Evolutionary conservation across 53 echinoderm and acorn worm species (phyloP), one percentile per base, ranked within the genome.

Genomic region (Crossaster papposus): DNA sequence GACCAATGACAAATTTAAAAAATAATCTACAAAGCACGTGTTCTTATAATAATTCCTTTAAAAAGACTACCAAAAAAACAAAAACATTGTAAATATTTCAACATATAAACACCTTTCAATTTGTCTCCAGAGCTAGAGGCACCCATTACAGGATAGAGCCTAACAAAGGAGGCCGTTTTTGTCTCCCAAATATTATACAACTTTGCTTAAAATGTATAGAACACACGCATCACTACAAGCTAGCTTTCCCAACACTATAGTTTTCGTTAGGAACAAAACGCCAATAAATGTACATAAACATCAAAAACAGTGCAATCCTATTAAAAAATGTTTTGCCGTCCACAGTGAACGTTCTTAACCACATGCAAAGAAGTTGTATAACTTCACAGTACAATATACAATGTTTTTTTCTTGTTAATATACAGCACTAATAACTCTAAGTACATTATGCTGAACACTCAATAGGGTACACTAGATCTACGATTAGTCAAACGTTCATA

Each of bases 41-140:
- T 72, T 83, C 20, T 51, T 14, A 22, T 30, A 52, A 9, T 54
- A 52, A 51, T 24, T 58, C 22, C 17, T 58, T 77, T 23, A 50
- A 79, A 79, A 50, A 23, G 54, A 54, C 50, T 10, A 82, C 32
- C 65, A 65, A 82, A 37, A 18, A 11, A 15, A 14, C 65, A 74
- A 54, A 87, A 44, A 44, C 44, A 20, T 85, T 32, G 65, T 70
- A 68, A 83, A 70, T 31, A 33, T 83, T 70, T 83, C 38, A 77
- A 75, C 77, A 87, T 87, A 87, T 77, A 77, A 32, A 87, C 87
- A 87, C 87, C 87, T 87, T 87, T 87, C 87, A 87, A 87, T 87
- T 87, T 87, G 87, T 87, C 87, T n/a, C n/a, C n/a, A n/a, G n/a
- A n/a, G n/a, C n/a, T 77, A 37, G 76, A 52, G 77, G 87, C 64